These are phyloP conservation scores for Metallyticus violacea DNA, from an alignment of 2,888 invertebrate genomes.

Conservation along the genomic window DNA sequence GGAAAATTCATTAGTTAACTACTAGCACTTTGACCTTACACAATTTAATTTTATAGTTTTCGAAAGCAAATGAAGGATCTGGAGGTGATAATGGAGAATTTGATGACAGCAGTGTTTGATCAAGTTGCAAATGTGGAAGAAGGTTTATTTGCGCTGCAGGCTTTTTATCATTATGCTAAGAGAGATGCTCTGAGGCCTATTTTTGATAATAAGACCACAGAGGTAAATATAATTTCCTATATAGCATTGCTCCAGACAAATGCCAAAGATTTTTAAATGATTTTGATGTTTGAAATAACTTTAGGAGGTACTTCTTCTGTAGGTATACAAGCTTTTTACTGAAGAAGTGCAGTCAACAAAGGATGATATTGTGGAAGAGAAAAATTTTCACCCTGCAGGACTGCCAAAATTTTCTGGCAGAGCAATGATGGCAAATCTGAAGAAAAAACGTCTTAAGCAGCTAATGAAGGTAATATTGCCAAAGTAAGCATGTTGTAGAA, in stretches of 20 bases:
- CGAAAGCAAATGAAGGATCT: constrained; percentile 52
- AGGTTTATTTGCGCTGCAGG: constrained; percentile 72
- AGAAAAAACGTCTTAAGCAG: constrained; percentile 57
- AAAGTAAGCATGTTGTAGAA: not conserved
- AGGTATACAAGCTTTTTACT: constrained; percentile 74
- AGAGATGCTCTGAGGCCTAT: constrained; percentile 67
- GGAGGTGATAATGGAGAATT: constrained; percentile 77
- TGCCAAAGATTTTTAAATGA: too few relatives aligned
- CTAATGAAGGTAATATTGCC: constrained; percentile 52
- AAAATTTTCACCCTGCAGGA: constrained; percentile 60
- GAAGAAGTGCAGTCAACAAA: constrained; percentile 72
- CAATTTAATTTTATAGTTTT: constrained; percentile 43
- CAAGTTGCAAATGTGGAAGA: constrained; percentile 77
- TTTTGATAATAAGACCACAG: constrained; percentile 65
- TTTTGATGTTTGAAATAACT: too few relatives aligned
- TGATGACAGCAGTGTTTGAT: constrained; percentile 75
- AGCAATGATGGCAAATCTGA: constrained; percentile 64
- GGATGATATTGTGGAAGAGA: constrained; percentile 61
- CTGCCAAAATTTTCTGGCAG: constrained; percentile 72
- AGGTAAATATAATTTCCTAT: constrained; percentile 46
- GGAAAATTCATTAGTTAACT: too few relatives aligned
- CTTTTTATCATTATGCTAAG: constrained; percentile 73
- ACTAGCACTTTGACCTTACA: not conserved
- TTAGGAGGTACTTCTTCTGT: too few relatives aligned
- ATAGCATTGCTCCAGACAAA: too few relatives aligned